A percentile compares a stretch with the other conserved stretches of the same genome.
phyloP scores from a whole-genome alignment of 1,140 invertebrate species.

The Brachionus sp. region DNA sequence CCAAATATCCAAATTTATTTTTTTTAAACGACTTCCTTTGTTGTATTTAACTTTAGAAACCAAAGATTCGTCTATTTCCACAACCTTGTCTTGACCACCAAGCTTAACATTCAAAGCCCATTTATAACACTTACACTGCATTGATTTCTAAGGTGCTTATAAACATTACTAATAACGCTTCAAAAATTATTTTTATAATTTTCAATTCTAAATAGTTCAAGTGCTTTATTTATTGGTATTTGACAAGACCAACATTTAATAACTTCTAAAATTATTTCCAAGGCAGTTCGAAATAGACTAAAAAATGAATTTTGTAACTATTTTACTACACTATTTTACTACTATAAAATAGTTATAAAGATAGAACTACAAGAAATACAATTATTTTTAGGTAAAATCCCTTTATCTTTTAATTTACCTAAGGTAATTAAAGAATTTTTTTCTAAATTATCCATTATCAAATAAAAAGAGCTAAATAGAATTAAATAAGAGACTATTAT shows the following conservation, averaged over 20 bases:
- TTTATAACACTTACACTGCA: constrained; percentile 2
- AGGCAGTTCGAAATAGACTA: neutral
- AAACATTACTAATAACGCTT: neutral
- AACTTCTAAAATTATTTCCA: neutral
- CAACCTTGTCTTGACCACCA: neutral
- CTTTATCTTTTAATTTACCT: neutral
- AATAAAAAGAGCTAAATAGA: constrained; percentile 9
- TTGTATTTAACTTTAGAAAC: constrained; percentile 6
- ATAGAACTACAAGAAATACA: neutral
- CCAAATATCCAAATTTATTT: constrained; percentile 9
- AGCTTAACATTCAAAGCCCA: constrained; percentile 10
- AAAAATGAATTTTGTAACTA: neutral
- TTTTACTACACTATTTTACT: no score
- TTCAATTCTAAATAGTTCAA: neutral
- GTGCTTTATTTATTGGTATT: neutral
- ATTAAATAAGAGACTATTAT: neutral
- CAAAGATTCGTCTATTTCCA: constrained; percentile 5
- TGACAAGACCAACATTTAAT: constrained; percentile 11
- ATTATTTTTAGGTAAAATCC: neutral
- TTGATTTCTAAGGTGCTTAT: neutral
- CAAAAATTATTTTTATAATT: constrained; percentile 1
- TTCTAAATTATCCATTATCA: neutral
- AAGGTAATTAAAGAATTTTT: neutral
- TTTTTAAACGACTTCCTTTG: constrained; percentile 5
- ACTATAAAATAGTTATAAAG: no score